phyloP scores from a whole-genome alignment of 2,113 vertebrate genomes.

The Cacatua alba region DNA sequence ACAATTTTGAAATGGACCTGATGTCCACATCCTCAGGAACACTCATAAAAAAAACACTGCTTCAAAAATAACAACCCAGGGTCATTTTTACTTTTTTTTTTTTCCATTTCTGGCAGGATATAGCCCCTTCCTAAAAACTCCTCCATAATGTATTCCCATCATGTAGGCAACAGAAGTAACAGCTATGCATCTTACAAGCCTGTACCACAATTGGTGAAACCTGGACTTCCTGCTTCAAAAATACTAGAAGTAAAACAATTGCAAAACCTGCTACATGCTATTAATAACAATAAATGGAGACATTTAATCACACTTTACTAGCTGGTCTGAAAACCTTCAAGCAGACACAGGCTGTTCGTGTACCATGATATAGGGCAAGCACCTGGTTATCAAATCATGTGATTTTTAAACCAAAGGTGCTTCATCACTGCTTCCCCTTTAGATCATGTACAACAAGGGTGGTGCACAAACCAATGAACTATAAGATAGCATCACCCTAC shows the following conservation, averaged over 20 bases:
- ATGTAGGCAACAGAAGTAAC: not conserved
- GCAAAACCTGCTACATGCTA: not conserved
- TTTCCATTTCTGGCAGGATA: not conserved
- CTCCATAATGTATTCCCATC: not conserved
- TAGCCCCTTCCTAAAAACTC: not conserved
- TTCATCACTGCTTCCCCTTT: not conserved
- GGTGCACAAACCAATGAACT: accelerated
- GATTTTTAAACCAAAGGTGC: not conserved
- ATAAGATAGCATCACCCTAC: not conserved
- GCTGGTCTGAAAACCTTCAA: not conserved
- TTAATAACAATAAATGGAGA: not conserved
- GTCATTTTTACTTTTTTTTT: not conserved
- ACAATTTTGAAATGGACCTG: constrained; percentile 25
- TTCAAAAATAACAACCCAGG: not conserved
- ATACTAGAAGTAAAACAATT: not conserved
- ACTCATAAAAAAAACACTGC: not conserved
- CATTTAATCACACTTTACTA: not conserved
- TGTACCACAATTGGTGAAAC: not conserved
- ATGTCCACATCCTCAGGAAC: not conserved
- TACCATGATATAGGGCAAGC: not conserved
- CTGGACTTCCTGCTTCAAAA: not conserved
- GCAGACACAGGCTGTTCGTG: not conserved
- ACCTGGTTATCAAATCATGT: not conserved
- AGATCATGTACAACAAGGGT: not conserved
- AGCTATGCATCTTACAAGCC: not conserved